Base-by-base conservation (phyloP, 1,140 invertebrate genomes). In the Phenacoccus solenopsis region DNA sequence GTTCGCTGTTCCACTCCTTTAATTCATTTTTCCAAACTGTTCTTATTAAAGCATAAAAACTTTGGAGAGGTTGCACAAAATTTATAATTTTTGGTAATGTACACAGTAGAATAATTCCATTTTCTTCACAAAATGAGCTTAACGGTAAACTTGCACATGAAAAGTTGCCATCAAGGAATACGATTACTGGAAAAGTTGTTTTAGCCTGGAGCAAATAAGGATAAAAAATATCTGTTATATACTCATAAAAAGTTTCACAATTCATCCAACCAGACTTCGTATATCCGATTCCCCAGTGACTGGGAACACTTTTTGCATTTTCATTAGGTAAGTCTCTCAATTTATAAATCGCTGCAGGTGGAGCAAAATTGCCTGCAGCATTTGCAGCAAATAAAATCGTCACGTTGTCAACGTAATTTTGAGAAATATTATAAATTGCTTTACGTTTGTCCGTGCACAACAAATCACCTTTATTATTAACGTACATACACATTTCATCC, bases 261-360 rank as follows among this genome's bases (percentile, higher is more conserved):
- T 69, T 79, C 76, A 78, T 80, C 79, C 79, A 81, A 16, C 79
- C 78, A 27, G 71, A 77, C 24, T 79, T 76, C 7, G 76, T 73
- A 25, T 71, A 70, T 7, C 79, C 79, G 49, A 78, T 59, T 57
- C 72, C 75, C 77, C 78, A 80, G 32, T 72, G 64, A 49, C 35
- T 2, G 69, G 78, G 78, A 68, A 70, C 72, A 35, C 78, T 74
- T 32, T 76, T 71, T 57, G 25, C 25, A 10, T 78, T 75, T 20
- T 49, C 38, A 49, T 16, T 49, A 49, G 38, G 38, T 9, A 78
- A 59, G 12, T 76, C 71, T 71, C 77, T 72, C 64, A 76, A 76
- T 49, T 75, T 74, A 59, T 74, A 79, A 1, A 80, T 27, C 22
- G 78, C 67, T 72, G 78, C 67, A 38, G 78, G 75, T 59, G 77